Base-by-base conservation (phyloP, 2,113 vertebrate species). In the Semicossyphus pulcher region DNA sequence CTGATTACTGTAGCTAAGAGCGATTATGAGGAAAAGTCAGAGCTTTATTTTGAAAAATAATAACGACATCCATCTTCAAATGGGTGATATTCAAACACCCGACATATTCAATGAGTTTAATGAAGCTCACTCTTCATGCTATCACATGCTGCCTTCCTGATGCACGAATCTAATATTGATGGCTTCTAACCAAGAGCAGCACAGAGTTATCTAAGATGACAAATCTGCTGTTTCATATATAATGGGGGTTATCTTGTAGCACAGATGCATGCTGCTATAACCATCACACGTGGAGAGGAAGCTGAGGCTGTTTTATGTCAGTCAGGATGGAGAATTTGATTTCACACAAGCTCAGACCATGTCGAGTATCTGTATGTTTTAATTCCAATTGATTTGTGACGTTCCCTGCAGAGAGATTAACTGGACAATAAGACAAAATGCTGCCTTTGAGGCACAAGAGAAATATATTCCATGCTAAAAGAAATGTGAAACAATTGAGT, bases 81-180 rank as follows among this genome's bases (percentile, higher is more conserved):
- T n/a, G 5, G 9, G 2, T 11, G 37, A 47, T 15, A 31, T 58
- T 75, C 34, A 26, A 4, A 58, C 26, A n/a, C 3, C 1, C 6
- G 16, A 14, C 56, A 56, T 32, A 25, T 26, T 71, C 16, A 59
- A 12, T 37, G 29, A 57, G 5, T 51, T 51, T 15, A 58, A 4
- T 44, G 12, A 14, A 37, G 61, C n/a, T 41, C 36, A 34, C 37
- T 73, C 47, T 71, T 73, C 53, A 72, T 10, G 25, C 28, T 39
- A 42, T 60, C 53, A 64, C 49, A 53, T 48, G 57, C 15, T 45
- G 45, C 14, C 53, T 57, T 71, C 18, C 37, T 72, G 47, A 51
- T 23, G 45, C 26, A 63, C 15, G 51, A 77, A 75, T 75, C 45
- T 39, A 78, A 71, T 61, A 77, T 31, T 85, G 60, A 85, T 74